Evolutionary conservation across 2,113 vertebrate species (phyloP), one percentile per base, ranked within the genome.

Genomic region (Chloropsis cyanopogon): DNA sequence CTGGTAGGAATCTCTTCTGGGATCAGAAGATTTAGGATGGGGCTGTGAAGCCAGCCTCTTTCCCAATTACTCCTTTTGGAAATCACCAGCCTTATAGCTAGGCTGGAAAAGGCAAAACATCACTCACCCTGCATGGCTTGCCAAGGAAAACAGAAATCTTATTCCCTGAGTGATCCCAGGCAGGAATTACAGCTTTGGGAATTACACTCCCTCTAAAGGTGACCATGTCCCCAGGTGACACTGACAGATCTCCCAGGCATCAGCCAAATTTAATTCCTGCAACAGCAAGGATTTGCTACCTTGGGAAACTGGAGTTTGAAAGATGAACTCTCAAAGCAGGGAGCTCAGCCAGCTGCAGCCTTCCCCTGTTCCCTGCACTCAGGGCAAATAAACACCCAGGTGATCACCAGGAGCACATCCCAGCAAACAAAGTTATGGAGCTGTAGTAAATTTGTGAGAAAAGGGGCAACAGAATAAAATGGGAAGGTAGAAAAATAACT

Each of bases 391-490:
- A 54, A 66, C 50, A 1, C 19, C n/a, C 33, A 10, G 35, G 21
- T 10, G 16, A 53, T 0, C 26, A 9, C 53, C 50, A 39, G 60
- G n/a, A 78, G 2, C 20, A 6, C 46, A 31, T 2, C 49, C 52
- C 57, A 72, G 42, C 37, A 65, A 65, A 21, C 7, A 37, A 13
- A 82, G 9, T 1, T 0, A 17, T 0, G 12, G 42, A 50, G 52
- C n/a, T 31, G 16, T 0, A 25, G 39, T 2, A 5, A 65, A 20
- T 0, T 3, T 17, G 37, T 2, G 42, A 31, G 35, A 44, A 10
- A 8, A 37, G 50, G 1, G 3, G 56, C 39, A 47, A 10, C 14
- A 25, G 50, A 4, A 33, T 6, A 28, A 47, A 33, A 20, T 0
- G 42, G 21, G n/a, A 60, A 79, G 11, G 60, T 0, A 39, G 61